phyloP scores from a whole-genome alignment of 1,140 invertebrate species.

The Streblospio benedicti region DNA sequence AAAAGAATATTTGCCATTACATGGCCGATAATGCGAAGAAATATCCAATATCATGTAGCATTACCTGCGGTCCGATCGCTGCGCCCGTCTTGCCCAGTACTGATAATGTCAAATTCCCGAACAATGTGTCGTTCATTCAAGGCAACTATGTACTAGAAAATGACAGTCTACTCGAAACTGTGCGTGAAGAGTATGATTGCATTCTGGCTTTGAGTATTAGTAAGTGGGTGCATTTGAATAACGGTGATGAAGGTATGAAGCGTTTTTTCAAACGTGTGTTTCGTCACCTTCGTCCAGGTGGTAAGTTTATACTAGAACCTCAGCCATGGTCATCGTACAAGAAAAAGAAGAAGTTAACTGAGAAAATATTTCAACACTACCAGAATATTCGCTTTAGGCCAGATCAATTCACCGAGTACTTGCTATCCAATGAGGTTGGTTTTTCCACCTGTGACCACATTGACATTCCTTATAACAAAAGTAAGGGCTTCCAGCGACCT shows the following conservation, averaged over 20 bases:
- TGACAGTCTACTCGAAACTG: slow-evolving; percentile 66
- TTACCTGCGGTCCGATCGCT: slow-evolving; percentile 69
- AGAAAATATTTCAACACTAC: slow-evolving; percentile 76
- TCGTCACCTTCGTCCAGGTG: slow-evolving; percentile 82
- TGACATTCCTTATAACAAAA: slow-evolving; percentile 70
- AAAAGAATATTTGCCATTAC: slow-evolving; percentile 65
- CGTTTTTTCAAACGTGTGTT: slow-evolving; percentile 83
- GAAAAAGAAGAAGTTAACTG: slow-evolving; percentile 66
- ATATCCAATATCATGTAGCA: slow-evolving; percentile 74
- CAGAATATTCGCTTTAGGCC: slow-evolving; percentile 77
- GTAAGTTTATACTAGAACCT: slow-evolving; percentile 83
- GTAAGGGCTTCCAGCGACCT: slow-evolving; percentile 80
- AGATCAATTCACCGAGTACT: slow-evolving; percentile 78
- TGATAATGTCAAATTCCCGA: too few species aligned
- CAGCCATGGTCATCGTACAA: slow-evolving; percentile 85
- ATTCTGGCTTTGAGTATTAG: slow-evolving; percentile 91
- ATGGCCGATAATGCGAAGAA: slow-evolving; percentile 15
- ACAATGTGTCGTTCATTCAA: too few species aligned
- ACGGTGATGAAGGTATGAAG: slow-evolving; percentile 83
- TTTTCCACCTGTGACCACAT: slow-evolving; percentile 79
- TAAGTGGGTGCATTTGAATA: slow-evolving; percentile 98
- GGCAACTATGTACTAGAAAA: slow-evolving; percentile 87
- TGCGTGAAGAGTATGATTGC: slow-evolving; percentile 83
- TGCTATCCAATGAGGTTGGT: slow-evolving; percentile 78
- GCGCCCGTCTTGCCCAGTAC: too few species aligned